These are phyloP conservation scores for Amazona finschi DNA, from an alignment of 2,797 vertebrate species.

Conservation along the genomic window DNA sequence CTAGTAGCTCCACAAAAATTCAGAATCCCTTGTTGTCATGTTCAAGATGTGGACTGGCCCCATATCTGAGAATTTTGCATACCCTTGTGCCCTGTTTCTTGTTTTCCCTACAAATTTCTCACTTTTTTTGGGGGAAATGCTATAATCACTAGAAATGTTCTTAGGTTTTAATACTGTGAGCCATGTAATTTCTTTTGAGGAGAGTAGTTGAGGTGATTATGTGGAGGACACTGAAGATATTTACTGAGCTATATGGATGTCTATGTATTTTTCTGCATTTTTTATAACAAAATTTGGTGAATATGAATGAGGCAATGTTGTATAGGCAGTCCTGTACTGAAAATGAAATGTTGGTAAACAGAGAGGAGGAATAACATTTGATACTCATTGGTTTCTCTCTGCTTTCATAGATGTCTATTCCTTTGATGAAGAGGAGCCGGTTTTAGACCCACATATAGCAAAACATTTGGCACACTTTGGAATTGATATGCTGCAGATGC, in stretches of 20 bases:
- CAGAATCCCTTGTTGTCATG: background rate
- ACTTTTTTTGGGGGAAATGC: background rate
- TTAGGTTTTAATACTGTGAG: background rate
- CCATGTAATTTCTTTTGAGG: background rate
- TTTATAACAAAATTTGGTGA: background rate
- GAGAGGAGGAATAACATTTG: background rate
- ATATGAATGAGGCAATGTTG: background rate
- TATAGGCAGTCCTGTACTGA: background rate
- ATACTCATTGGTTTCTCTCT: constrained; percentile 17
- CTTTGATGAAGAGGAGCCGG: constrained; percentile 96
- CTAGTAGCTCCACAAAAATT: background rate
- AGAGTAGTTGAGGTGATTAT: background rate
- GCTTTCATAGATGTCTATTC: constrained; percentile 90
- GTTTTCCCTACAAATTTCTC: background rate
- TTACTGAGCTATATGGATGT: background rate
- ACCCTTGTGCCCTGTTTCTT: background rate
- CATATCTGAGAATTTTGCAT: background rate
- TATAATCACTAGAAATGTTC: background rate
- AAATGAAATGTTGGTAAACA: background rate
- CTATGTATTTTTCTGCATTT: background rate
- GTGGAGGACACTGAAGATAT: background rate
- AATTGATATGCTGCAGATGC: constrained; percentile 97
- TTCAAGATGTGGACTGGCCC: background rate
- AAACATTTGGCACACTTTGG: constrained; percentile 96
- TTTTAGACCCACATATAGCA: constrained; percentile 93